Base-by-base conservation (phyloP, 2,888 invertebrate genomes). In the Autographa pulchrina region DNA sequence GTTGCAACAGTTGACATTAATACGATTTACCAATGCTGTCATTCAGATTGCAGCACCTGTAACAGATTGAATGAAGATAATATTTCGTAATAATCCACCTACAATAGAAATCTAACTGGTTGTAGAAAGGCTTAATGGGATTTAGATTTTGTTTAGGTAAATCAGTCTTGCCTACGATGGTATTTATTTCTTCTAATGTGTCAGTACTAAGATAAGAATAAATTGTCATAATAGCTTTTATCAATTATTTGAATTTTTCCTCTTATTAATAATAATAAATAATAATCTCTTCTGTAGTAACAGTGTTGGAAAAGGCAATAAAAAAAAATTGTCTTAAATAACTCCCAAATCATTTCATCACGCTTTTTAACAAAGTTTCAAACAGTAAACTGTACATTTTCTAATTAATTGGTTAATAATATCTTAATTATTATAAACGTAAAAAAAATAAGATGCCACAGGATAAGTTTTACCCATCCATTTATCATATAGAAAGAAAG, bases 1-100 rank as follows among this genome's bases (percentile, higher is more conserved):
- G 56, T 74, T 78, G 75, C 73, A 78, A 78, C 70, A 72, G 31
- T 75, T 83, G 82, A 82, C 82, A 81, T 84, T 82, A 82, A 74
- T 84, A 75, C 73, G 68, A 74, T 75, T 78, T 77, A 74, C 65
- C 74, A 78, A 78, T 52, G 52, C 68, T 72, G 74, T 65, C 84
- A 70, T 71, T 72, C 78, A 81, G 72, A 66, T 72, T 77, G 78
- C 78, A 65, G 81, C 68, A 81, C 82, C 79, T 81, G 84, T 78
- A 80, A 74, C 70, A 64, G 66, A 81, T 72, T 69, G 43, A 61
- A 52, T 18, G 32, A 54, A 81, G 72, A 67, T 71, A 72, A 70
- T 83, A 59, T 80, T 82, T 70, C 76, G 59, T 60, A 72, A 70
- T 66, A 11, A 75, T 69, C 68, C 76, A 80, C 76, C 80, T 75